Conservation (phyloP, 2,888 invertebrate genomes). For the Agrochola lota region DNA sequence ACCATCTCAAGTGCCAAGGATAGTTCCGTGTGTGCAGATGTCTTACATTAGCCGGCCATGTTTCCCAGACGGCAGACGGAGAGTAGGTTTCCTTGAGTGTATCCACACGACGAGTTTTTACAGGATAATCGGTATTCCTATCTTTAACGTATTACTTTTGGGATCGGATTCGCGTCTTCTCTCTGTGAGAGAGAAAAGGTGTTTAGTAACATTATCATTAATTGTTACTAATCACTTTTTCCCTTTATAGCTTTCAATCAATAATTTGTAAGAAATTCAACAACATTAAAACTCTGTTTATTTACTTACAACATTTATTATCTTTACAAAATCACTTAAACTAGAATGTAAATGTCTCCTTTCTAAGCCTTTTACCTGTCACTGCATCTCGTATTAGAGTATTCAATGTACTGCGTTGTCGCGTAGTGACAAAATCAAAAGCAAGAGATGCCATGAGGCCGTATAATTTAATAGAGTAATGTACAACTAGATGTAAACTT, state of each 20-base stretch:
- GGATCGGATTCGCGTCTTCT: too few relatives aligned
- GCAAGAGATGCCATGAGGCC: conserved; percentile 7
- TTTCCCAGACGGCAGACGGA: neutral
- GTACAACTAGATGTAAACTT: conserved; percentile 55
- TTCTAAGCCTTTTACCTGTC: neutral
- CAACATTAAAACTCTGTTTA: conserved; percentile 18
- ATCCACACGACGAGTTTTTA: neutral
- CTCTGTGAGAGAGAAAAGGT: neutral
- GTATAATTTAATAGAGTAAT: conserved; percentile 41
- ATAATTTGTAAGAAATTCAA: neutral
- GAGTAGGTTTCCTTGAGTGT: neutral
- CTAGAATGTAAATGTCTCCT: conserved; percentile 26
- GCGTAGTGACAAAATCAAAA: conserved; percentile 28
- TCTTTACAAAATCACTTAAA: conserved; percentile 46
- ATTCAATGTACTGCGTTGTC: neutral
- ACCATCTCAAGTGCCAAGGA: neutral
- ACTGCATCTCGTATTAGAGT: neutral
- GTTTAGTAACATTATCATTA: neutral
- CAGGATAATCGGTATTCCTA: too few relatives aligned
- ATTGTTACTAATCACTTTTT: neutral
- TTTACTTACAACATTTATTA: conserved; percentile 47
- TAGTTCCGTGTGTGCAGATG: neutral
- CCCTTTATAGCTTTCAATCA: neutral
- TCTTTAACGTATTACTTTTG: neutral
- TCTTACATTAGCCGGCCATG: neutral